These are phyloP conservation scores for Lucilia sericata DNA, from an alignment of 1,140 invertebrate genomes.

Conservation along the genomic window DNA sequence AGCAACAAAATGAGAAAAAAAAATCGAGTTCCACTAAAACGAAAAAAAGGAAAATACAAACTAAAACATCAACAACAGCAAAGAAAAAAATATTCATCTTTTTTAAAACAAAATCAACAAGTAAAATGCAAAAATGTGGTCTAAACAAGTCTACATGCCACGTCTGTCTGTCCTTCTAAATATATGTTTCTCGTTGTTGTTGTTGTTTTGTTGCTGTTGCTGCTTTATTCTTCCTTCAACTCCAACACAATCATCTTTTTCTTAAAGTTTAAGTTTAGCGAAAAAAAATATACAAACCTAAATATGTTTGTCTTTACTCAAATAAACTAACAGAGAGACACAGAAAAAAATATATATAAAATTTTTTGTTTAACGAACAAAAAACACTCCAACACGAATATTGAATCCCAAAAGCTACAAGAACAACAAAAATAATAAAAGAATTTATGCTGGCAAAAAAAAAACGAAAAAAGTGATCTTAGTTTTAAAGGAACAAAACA, in stretches of 20 bases:
- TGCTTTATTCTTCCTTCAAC: slow-evolving; percentile 31
- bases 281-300: background rate
- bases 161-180: slow-evolving; percentile 6
- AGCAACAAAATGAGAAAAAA: slow-evolving; percentile 29
- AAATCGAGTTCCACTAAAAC: background rate
- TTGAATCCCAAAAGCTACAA: background rate
- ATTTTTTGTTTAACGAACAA: too few relatives aligned
- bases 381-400: background rate
- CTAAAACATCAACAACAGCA: slow-evolving; percentile 30
- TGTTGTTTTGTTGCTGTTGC: slow-evolving; percentile 1
- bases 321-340: background rate
- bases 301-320: background rate
- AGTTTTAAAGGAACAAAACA: background rate
- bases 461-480: background rate
- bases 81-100: background rate
- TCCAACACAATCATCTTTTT: slow-evolving; percentile 36
- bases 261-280: background rate
- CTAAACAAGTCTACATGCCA: slow-evolving; percentile 36
- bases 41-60: slow-evolving; percentile 3
- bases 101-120: slow-evolving; percentile 40
- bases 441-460: background rate
- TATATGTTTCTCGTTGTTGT: background rate
- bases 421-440: slow-evolving; percentile 9
- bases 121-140: slow-evolving; percentile 43
- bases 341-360: background rate